Evolutionary conservation across 2,888 invertebrate species (phyloP).

Genomic region (Scaptomyza parva): DNA sequence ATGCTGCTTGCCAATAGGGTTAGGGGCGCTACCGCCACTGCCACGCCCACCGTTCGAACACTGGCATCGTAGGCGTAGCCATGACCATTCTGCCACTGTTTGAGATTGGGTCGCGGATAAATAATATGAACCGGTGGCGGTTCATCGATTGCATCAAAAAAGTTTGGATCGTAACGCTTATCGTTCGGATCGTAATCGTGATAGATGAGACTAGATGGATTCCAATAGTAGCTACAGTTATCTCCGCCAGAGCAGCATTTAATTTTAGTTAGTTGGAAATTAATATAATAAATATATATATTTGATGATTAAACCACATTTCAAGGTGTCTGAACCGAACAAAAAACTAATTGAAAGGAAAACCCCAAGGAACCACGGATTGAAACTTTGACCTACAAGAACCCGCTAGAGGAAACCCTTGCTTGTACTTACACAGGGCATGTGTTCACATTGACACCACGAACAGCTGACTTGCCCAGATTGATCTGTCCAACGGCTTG

Average conservation of each 20-base stretch:
- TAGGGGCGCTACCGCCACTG: constrained; percentile 38
- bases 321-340: background rate
- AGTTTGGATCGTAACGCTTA: constrained; percentile 84
- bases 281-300: background rate
- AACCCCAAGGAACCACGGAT: too few relatives aligned
- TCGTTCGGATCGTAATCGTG: constrained; percentile 85
- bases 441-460: constrained; percentile 91
- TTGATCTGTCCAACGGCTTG: constrained; percentile 89
- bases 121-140: constrained; percentile 90
- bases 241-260: constrained; percentile 14
- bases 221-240: constrained; percentile 85
- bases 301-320: background rate
- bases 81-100: constrained; percentile 54
- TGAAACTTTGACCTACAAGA: too few relatives aligned
- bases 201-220: constrained; percentile 88
- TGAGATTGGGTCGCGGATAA: constrained; percentile 87
- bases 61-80: constrained; percentile 36
- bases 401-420: background rate
- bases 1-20: constrained; percentile 37
- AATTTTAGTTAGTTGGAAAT: background rate
- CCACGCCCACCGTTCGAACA: constrained; percentile 27
- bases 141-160: constrained; percentile 88
- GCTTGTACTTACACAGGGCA: constrained; percentile 90
- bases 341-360: too few relatives aligned
- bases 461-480: constrained; percentile 90